Conservation (phyloP, 2,113 vertebrate genomes). For the Elaphurus davidianus region DNA sequence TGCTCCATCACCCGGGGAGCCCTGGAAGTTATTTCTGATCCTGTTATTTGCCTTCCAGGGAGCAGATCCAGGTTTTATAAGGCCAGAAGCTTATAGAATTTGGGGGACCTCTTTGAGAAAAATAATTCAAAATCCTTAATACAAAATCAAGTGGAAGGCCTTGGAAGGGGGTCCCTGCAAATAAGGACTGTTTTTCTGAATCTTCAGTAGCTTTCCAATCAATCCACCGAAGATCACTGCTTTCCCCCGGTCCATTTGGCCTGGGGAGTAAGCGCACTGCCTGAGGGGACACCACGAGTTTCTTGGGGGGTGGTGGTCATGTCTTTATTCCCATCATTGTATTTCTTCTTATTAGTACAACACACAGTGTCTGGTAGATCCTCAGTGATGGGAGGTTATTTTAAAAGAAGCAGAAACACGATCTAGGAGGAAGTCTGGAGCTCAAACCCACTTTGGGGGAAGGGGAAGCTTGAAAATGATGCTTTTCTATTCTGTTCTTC, state of each 20-base stretch:
- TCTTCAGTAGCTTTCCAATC: neutral
- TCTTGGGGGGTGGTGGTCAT: neutral
- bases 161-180: neutral
- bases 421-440: neutral
- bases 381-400: neutral
- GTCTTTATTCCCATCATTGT: neutral
- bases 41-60: conserved; percentile 1
- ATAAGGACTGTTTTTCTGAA: neutral
- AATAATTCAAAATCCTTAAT: conserved; percentile 34
- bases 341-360: neutral
- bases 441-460: neutral
- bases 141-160: neutral
- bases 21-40: conserved; percentile 51
- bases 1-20: neutral
- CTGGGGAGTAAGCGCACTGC: neutral
- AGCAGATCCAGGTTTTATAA: conserved; percentile 26
- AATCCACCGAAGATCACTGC: neutral
- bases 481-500: neutral
- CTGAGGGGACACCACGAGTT: neutral
- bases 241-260: neutral
- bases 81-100: neutral
- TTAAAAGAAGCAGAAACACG: neutral
- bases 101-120: conserved; percentile 23
- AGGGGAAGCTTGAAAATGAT: neutral
- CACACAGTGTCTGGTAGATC: neutral